These are phyloP conservation scores for Steinernema scapterisci DNA, from an alignment of 2,888 invertebrate genomes.

Conservation along the genomic window DNA sequence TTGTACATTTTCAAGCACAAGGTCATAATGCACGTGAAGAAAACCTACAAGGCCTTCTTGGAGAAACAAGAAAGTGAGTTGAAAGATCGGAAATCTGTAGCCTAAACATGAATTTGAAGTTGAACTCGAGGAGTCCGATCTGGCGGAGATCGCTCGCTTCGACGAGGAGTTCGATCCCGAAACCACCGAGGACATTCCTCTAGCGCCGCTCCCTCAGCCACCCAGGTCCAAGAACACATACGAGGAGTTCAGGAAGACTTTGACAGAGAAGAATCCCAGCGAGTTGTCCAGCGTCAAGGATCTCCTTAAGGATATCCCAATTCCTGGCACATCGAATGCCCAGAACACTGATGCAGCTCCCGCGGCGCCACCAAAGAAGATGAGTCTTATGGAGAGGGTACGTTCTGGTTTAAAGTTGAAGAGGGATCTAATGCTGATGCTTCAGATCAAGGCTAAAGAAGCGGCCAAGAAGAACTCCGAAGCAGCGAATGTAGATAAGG, in stretches of 20 bases:
- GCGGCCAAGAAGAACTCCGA: constrained; percentile 1
- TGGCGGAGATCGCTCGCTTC: not conserved
- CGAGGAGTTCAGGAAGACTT: constrained; percentile 7
- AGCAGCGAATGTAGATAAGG: not conserved
- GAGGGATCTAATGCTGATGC: not conserved
- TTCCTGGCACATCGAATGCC: not conserved
- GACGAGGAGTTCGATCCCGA: not conserved
- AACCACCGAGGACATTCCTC: not conserved
- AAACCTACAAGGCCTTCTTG: not conserved
- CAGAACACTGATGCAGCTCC: not conserved
- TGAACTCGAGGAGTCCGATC: not conserved
- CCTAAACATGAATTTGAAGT: not conserved
- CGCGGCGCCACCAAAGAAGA: not conserved
- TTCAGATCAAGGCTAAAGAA: constrained; percentile 25
- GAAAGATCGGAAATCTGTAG: not conserved
- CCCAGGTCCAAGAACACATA: not conserved
- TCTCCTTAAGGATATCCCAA: not conserved
- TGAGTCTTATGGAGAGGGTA: constrained; percentile 21
- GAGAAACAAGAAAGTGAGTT: not conserved
- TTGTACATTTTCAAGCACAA: constrained; percentile 20
- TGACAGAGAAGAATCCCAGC: not conserved
- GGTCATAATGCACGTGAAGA: not conserved
- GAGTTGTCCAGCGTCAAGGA: not conserved
- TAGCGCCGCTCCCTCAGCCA: not conserved
- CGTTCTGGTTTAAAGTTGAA: not conserved